Percentiles rank a stretch among this genome's conserved stretches.
Conservation (phyloP, 1,140 invertebrate species). For the Coelopa frigida region DNA sequence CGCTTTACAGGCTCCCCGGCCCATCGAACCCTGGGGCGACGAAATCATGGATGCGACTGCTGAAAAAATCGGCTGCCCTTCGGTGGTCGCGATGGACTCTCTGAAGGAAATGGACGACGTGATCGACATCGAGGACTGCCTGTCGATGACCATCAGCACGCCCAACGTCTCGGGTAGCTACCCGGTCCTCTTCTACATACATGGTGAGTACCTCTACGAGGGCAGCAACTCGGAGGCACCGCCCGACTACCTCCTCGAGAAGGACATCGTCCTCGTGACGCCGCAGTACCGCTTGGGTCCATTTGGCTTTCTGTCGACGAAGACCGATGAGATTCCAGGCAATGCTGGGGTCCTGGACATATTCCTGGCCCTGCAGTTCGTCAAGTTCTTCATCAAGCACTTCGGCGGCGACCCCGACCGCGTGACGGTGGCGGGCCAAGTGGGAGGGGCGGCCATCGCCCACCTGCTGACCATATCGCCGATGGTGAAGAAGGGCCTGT, state of each 20-base stretch:
- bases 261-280: conserved; percentile 68
- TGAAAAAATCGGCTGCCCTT: conserved; percentile 50
- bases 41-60: conserved; percentile 49
- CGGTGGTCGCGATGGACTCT: conserved; percentile 39
- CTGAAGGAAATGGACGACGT: conserved; percentile 32
- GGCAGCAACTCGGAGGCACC: conserved; percentile 55
- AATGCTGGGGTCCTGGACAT: conserved; percentile 63
- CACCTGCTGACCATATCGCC: conserved; percentile 46
- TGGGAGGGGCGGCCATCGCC: conserved; percentile 49
- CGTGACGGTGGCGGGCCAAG: conserved; percentile 55
- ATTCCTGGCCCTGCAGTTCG: conserved; percentile 54
- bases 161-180: conserved; percentile 27
- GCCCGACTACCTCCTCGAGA: conserved; percentile 65
- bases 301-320: conserved; percentile 51
- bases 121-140: conserved; percentile 36
- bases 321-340: conserved; percentile 53
- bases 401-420: conserved; percentile 60
- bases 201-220: conserved; percentile 41
- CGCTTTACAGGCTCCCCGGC: conserved; percentile 50
- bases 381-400: conserved; percentile 54
- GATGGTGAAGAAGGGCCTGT: conserved; percentile 36
- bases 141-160: conserved; percentile 36
- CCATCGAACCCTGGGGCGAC: conserved; percentile 50
- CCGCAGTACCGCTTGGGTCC: conserved; percentile 69
- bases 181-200: conserved; percentile 41